A percentile compares a stretch with the other conserved stretches of the same genome.
phyloP scores from a whole-genome alignment of 2,113 vertebrate species.

The Felis catus region DNA sequence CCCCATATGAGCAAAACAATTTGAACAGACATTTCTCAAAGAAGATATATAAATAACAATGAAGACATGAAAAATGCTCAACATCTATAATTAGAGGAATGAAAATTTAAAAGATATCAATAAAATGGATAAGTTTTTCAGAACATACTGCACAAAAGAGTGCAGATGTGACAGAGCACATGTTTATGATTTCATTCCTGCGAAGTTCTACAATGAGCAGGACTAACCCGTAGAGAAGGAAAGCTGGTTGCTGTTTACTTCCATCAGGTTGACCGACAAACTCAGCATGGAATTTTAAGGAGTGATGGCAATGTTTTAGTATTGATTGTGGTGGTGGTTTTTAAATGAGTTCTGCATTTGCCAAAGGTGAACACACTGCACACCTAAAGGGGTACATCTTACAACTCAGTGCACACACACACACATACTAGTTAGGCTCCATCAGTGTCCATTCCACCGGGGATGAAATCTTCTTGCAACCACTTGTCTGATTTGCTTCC shows the following conservation, averaged over 20 bases:
- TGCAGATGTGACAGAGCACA: not conserved
- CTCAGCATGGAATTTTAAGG: not conserved
- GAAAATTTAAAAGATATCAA: not conserved
- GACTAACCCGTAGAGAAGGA: not conserved
- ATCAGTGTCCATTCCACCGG: not conserved
- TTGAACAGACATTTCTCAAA: not conserved
- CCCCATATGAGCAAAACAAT: not conserved
- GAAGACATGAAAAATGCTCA: not conserved
- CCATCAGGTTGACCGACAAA: not conserved
- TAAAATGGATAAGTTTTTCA: not conserved
- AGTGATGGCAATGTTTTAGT: not conserved
- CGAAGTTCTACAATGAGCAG: not conserved
- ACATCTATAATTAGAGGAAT: not conserved
- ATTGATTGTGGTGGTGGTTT: not conserved
- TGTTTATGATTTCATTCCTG: not conserved
- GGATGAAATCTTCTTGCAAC: not conserved
- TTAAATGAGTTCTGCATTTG: not conserved
- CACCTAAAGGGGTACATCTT: not conserved
- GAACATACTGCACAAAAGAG: not conserved
- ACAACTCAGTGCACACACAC: not conserved
- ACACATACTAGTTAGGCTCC: not conserved
- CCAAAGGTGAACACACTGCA: not conserved
- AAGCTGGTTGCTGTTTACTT: not conserved
- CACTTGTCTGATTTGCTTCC: not conserved
- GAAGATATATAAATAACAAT: not conserved